Evolutionary conservation across 2,888 invertebrate species (phyloP).

Genomic region (Lycophotia porphyrea): DNA sequence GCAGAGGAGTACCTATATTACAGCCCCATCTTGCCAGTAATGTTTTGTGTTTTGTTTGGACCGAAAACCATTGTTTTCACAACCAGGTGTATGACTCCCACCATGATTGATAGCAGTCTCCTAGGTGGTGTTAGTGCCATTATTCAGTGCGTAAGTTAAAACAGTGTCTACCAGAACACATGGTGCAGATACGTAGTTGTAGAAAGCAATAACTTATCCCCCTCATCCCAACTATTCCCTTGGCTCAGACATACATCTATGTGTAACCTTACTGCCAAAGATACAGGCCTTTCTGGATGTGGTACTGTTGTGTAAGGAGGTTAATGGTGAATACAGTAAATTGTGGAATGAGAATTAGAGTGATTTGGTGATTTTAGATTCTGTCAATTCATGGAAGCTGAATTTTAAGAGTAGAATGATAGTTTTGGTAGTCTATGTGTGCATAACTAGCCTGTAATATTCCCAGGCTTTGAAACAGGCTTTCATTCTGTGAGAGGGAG

Average conservation of each 20-base stretch:
- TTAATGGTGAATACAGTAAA: background rate
- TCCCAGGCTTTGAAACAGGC: background rate
- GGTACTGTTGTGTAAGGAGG: constrained; percentile 18
- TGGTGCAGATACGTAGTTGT: constrained; percentile 88
- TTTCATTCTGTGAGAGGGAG: background rate
- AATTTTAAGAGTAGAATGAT: background rate
- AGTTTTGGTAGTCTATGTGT: background rate
- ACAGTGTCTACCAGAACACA: constrained; percentile 86
- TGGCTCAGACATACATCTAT: constrained; percentile 84
- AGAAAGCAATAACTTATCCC: constrained; percentile 89
- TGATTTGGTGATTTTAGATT: background rate
- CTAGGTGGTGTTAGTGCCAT: constrained; percentile 58
- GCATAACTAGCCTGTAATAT: background rate
- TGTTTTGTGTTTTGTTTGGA: background rate
- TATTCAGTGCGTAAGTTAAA: constrained; percentile 81
- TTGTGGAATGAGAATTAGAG: background rate
- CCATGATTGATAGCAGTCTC: constrained; percentile 60
- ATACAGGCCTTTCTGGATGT: constrained; percentile 54
- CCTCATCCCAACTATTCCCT: constrained; percentile 89
- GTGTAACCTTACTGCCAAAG: constrained; percentile 78
- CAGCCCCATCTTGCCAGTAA: background rate
- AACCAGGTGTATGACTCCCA: constrained; percentile 41
- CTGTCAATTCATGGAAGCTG: background rate
- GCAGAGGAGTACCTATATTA: background rate
- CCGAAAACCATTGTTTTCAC: constrained; percentile 9